A percentile compares a stretch with the other conserved stretches of the same genome.
Evolutionary conservation across 1,140 invertebrate genomes (phyloP).

Genomic region (Battus philenor): DNA sequence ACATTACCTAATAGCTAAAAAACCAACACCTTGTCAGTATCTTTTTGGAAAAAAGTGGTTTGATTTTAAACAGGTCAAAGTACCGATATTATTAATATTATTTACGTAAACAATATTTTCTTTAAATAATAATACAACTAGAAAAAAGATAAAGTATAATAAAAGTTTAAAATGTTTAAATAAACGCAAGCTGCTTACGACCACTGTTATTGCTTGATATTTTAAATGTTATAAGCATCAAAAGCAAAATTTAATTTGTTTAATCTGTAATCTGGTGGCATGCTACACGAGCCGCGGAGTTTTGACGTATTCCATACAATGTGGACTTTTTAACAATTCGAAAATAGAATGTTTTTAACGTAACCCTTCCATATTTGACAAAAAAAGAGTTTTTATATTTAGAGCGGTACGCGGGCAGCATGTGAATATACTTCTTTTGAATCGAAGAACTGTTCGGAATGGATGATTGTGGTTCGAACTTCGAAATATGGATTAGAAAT

Average conservation of each 20-base stretch:
- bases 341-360: conserved; percentile 69
- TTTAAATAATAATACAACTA: too few relatives aligned
- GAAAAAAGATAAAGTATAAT: too few relatives aligned
- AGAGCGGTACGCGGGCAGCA: conserved; percentile 65
- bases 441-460: conserved; percentile 64
- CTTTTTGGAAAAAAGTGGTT: too few relatives aligned
- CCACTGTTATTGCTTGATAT: too few relatives aligned
- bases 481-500: conserved; percentile 52
- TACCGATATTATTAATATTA: too few relatives aligned
- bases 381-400: conserved; percentile 74
- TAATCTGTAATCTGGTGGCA: conserved; percentile 30
- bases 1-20: too few relatives aligned
- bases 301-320: conserved; percentile 75
- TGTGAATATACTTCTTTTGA: conserved; percentile 69
- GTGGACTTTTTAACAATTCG: conserved; percentile 73
- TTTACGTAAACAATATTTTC: too few relatives aligned
- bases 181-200: too few relatives aligned
- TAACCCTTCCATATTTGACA: conserved; percentile 24
- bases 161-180: too few relatives aligned
- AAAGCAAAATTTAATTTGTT: conserved; percentile 10
- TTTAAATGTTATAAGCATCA: too few relatives aligned
- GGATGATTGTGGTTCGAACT: conserved; percentile 42
- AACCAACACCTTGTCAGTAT: too few relatives aligned
- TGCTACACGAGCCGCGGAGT: conserved; percentile 48
- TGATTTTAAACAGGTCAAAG: too few relatives aligned